These are phyloP conservation scores for Mythimna vitellina DNA, from an alignment of 2,888 invertebrate genomes.

Conservation along the genomic window DNA sequence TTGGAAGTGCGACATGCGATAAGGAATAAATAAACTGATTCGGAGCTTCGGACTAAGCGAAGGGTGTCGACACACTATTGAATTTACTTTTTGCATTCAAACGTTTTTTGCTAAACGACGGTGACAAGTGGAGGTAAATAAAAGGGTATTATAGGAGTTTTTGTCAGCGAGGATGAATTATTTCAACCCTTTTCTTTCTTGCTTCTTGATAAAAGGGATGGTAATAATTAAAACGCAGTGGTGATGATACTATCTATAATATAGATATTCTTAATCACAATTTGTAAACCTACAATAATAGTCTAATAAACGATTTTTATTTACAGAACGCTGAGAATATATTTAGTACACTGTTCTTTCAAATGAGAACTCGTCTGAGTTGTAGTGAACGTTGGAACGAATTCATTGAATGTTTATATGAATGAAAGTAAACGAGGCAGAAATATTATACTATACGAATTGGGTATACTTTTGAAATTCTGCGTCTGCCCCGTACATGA, in stretches of 20 bases:
- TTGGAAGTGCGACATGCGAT: constrained; percentile 56
- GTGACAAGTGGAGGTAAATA: constrained; percentile 38
- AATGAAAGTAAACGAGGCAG: constrained; percentile 11
- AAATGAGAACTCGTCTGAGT: neutral
- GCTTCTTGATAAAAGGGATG: neutral
- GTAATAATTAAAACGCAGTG: neutral
- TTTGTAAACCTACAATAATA: neutral
- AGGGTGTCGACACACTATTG: constrained; percentile 47
- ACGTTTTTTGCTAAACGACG: constrained; percentile 21
- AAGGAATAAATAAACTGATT: constrained; percentile 60
- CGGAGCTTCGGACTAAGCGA: constrained; percentile 34
- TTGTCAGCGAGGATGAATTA: constrained; percentile 4
- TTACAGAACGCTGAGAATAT: constrained; percentile 9
- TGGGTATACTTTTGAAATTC: neutral
- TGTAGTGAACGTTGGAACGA: too few species aligned
- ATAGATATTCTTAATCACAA: neutral
- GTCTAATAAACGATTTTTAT: neutral
- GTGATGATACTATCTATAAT: neutral
- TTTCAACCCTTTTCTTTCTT: neutral
- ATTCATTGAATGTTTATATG: constrained; percentile 9
- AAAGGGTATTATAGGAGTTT: constrained; percentile 10
- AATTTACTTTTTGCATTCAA: constrained; percentile 51
- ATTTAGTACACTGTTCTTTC: constrained; percentile 11
- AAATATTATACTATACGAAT: neutral
- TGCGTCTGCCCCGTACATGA: neutral